A percentile compares a stretch with the other conserved stretches of the same genome.
Evolutionary conservation across 64 coral and sea anemone species (phyloP).

Genomic region (Porites australiensis): DNA sequence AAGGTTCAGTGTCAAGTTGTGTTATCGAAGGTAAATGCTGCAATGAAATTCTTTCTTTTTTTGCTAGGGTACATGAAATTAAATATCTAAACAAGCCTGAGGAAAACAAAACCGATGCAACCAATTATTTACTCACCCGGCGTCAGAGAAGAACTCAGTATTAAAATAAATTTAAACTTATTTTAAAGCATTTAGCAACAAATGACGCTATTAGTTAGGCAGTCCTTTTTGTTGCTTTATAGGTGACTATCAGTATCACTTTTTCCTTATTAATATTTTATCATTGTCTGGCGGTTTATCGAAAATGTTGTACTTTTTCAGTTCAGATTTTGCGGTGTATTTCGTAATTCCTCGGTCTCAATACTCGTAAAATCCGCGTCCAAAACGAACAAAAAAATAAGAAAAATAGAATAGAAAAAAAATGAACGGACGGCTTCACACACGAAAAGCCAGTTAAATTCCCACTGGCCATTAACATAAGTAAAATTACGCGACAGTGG

Average conservation of each 20-base stretch:
- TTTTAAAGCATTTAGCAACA: slow-evolving; percentile 15
- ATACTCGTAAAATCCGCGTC: background rate
- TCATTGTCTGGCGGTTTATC: slow-evolving; percentile 14
- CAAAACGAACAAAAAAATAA: slow-evolving; percentile 6
- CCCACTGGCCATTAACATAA: background rate
- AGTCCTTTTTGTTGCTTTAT: background rate
- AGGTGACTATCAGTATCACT: slow-evolving; percentile 27
- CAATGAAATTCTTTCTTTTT: slow-evolving; percentile 14
- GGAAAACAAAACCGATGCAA: background rate
- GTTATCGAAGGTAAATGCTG: slow-evolving; percentile 40
- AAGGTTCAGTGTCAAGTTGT: slow-evolving; percentile 8
- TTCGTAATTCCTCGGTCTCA: background rate
- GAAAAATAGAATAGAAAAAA: background rate
- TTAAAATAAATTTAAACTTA: slow-evolving; percentile 8
- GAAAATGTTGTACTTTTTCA: slow-evolving; percentile 39
- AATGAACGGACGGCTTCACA: slow-evolving; percentile 4
- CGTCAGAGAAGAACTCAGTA: slow-evolving; percentile 7
- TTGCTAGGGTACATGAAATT: background rate
- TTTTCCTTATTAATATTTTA: slow-evolving; percentile 18
- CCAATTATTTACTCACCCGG: slow-evolving; percentile 9
- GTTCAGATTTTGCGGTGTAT: slow-evolving; percentile 14
- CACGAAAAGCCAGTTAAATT: slow-evolving; percentile 7
- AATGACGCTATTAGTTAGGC: background rate
- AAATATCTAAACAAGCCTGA: slow-evolving; percentile 22
- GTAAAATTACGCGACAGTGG: slow-evolving; percentile 20